Evolutionary conservation across 2,113 vertebrate species (phyloP).

Genomic region (Bubo bubo): DNA sequence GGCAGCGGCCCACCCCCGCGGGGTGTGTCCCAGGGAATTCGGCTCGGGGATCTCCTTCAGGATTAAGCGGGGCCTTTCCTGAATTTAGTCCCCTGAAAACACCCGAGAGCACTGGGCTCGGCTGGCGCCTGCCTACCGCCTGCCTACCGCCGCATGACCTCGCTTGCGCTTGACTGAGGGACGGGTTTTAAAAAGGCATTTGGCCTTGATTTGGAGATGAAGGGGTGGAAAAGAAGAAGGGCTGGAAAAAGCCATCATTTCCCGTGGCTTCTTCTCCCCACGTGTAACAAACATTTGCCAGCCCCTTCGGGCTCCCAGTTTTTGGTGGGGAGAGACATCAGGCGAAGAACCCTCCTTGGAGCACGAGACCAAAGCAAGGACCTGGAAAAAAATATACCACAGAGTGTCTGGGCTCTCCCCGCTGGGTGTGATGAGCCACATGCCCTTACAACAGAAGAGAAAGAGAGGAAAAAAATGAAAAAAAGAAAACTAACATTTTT

Average conservation of each 20-base stretch:
- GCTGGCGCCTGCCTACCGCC: too few relatives aligned
- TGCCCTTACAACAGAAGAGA: neutral
- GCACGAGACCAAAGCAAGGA: neutral
- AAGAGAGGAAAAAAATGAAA: too few relatives aligned
- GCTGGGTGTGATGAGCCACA: rapidly evolving
- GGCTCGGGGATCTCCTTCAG: too few relatives aligned
- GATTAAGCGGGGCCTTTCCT: neutral
- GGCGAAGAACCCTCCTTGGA: neutral
- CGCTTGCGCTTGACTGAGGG: neutral
- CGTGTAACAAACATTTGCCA: neutral
- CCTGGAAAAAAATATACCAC: too few relatives aligned
- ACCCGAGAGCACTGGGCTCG: rapidly evolving
- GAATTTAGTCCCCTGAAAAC: neutral
- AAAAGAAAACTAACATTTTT: neutral
- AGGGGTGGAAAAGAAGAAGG: too few relatives aligned
- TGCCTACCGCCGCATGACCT: too few relatives aligned
- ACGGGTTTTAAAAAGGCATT: neutral
- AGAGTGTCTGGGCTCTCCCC: too few relatives aligned
- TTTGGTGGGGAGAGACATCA: neutral
- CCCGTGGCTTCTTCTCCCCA: rapidly evolving
- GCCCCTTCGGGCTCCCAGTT: rapidly evolving
- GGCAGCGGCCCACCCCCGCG: neutral
- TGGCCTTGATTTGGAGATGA: neutral
- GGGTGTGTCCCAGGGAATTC: rapidly evolving
- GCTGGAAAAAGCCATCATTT: neutral